Conservation (phyloP, 2,113 vertebrate species). For the Chionis minor region DNA sequence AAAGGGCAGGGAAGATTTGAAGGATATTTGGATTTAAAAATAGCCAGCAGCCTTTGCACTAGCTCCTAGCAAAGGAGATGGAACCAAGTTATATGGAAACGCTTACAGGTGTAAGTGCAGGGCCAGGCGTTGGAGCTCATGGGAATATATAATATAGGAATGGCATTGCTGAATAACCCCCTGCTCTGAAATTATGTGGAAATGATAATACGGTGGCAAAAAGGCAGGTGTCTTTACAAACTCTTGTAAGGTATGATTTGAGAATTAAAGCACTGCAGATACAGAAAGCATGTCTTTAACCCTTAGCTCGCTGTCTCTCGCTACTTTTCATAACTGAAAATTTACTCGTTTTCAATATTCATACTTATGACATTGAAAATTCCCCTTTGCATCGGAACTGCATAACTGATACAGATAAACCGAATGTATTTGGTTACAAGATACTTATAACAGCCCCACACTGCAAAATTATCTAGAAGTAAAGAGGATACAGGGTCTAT, state of each 20-base stretch:
- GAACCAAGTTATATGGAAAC: not conserved
- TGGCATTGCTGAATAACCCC: not conserved
- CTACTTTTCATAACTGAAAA: not conserved
- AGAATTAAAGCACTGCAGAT: not conserved
- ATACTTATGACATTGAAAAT: not conserved
- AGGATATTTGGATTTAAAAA: not conserved
- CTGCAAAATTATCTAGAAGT: not conserved
- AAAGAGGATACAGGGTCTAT: not conserved
- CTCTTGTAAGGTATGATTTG: not conserved
- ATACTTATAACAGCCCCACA: not conserved
- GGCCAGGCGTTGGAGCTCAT: rapidly evolving
- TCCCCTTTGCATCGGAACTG: not conserved
- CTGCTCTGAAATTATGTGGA: rapidly evolving
- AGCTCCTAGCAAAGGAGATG: not conserved
- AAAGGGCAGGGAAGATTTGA: not conserved
- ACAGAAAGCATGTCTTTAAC: not conserved
- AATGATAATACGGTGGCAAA: not conserved
- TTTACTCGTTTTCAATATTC: not conserved
- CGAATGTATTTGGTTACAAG: not conserved
- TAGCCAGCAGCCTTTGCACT: not conserved
- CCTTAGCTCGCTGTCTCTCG: not conserved
- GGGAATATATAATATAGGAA: not conserved
- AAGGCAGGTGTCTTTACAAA: not conserved
- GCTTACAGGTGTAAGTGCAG: not conserved
- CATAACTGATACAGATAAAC: not conserved